A percentile compares a stretch with the other conserved stretches of the same genome.
Evolutionary conservation across 53 echinoderm and acorn worm species (phyloP).

Genomic region (Hippasteria phrygiana): DNA sequence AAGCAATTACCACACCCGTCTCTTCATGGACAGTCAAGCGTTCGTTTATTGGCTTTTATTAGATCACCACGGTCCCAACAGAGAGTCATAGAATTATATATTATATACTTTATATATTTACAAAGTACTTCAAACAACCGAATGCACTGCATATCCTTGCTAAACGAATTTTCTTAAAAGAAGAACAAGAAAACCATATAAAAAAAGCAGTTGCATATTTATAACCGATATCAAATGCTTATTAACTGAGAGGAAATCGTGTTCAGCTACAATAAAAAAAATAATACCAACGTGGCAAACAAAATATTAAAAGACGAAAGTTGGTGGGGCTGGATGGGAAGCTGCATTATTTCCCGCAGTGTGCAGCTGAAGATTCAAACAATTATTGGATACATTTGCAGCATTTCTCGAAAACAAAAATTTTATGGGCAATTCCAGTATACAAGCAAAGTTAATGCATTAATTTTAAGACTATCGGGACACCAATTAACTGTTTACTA

Average conservation of each 20-base stretch:
- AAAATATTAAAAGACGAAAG: too few relatives aligned
- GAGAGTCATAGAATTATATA: slow-evolving; percentile 39
- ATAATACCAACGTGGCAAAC: too few relatives aligned
- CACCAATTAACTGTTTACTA: too few relatives aligned
- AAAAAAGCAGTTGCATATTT: slow-evolving; percentile 45
- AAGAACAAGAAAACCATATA: slow-evolving; percentile 5
- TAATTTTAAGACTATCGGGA: too few relatives aligned
- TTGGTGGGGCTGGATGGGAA: too few relatives aligned
- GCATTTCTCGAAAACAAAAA: too few relatives aligned
- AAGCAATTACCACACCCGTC: background rate
- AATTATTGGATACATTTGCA: too few relatives aligned
- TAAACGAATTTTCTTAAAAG: background rate
- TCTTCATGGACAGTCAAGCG: slow-evolving; percentile 46
- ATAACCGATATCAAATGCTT: background rate
- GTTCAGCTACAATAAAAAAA: too few relatives aligned
- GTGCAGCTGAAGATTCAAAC: too few relatives aligned
- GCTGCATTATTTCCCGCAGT: too few relatives aligned
- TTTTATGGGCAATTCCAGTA: too few relatives aligned
- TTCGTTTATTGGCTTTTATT: slow-evolving; percentile 48
- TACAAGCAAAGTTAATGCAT: too few relatives aligned
- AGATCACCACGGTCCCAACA: slow-evolving; percentile 37
- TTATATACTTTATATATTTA: slow-evolving; percentile 54
- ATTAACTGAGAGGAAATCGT: background rate
- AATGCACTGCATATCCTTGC: slow-evolving; percentile 53
- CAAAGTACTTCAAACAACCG: slow-evolving; percentile 46